Evolutionary conservation across 2,888 invertebrate genomes (phyloP).

Genomic region (Helleia helle): DNA sequence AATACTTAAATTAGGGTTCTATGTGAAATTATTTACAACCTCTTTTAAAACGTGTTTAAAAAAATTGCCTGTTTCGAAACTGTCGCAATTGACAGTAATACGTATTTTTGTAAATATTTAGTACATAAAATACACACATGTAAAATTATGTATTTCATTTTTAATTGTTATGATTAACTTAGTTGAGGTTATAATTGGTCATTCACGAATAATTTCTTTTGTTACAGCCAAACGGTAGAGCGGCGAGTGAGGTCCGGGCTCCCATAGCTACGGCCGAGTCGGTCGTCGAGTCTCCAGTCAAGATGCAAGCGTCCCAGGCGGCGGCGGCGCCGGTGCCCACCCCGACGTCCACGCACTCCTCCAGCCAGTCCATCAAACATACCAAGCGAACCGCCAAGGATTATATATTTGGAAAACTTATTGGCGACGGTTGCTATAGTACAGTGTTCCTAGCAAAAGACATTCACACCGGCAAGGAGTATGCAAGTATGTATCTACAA

Average conservation of each 20-base stretch:
- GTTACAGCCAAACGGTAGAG: slow-evolving; percentile 58
- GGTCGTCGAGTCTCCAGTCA: slow-evolving; percentile 62
- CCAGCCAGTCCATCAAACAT: slow-evolving; percentile 52
- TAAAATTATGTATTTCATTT: too few species aligned
- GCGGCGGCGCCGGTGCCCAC: slow-evolving; percentile 53
- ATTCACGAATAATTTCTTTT: too few species aligned
- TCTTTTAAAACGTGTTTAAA: too few species aligned
- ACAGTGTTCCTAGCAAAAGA: slow-evolving; percentile 96
- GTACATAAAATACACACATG: too few species aligned
- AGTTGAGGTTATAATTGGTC: too few species aligned
- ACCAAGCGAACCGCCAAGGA: slow-evolving; percentile 87
- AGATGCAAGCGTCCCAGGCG: slow-evolving; percentile 65
- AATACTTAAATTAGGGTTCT: too few species aligned
- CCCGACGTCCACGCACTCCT: slow-evolving; percentile 51
- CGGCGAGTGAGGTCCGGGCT: slow-evolving; percentile 56
- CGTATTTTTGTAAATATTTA: too few species aligned
- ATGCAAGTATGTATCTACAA: slow-evolving; percentile 86
- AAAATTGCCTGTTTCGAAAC: too few species aligned
- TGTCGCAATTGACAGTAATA: too few species aligned
- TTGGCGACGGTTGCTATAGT: slow-evolving; percentile 98
- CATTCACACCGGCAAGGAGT: slow-evolving; percentile 90
- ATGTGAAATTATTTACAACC: too few species aligned
- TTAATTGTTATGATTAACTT: too few species aligned
- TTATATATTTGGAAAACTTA: slow-evolving; percentile 94
- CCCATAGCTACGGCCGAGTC: slow-evolving; percentile 73